Conservation (phyloP, 2,888 invertebrate genomes). For the Drosophila lutescens region DNA sequence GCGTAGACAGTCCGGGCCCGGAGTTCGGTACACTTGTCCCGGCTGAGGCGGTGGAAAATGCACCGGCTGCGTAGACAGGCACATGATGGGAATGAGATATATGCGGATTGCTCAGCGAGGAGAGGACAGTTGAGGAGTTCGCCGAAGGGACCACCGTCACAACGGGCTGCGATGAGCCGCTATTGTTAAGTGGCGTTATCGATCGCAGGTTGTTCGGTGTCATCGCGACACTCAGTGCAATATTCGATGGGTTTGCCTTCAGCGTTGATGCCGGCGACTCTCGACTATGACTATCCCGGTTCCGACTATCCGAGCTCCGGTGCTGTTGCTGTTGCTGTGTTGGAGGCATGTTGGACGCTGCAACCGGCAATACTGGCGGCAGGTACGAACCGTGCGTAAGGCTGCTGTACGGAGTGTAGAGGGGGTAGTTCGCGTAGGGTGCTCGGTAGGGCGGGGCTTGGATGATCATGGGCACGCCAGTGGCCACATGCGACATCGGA, state of each 20-base stretch:
- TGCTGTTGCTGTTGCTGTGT: slow-evolving; percentile 85
- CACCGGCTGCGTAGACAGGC: slow-evolving; percentile 44
- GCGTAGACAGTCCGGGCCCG: slow-evolving; percentile 40
- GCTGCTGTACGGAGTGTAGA: slow-evolving; percentile 92
- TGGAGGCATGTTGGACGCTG: slow-evolving; percentile 88
- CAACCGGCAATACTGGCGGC: slow-evolving; percentile 85
- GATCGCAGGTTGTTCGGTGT: slow-evolving; percentile 38
- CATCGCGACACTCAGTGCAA: slow-evolving; percentile 19
- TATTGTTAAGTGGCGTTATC: slow-evolving; percentile 57
- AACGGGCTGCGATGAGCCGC: slow-evolving; percentile 58
- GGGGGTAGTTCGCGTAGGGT: slow-evolving; percentile 85
- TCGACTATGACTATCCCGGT: slow-evolving; percentile 60
- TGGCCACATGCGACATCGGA: slow-evolving; percentile 66
- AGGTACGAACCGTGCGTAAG: slow-evolving; percentile 91
- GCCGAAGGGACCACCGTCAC: slow-evolving; percentile 38
- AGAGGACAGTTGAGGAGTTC: slow-evolving; percentile 13
- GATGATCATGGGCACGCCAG: slow-evolving; percentile 80
- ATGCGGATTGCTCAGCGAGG: slow-evolving; percentile 39
- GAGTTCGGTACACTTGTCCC: slow-evolving; percentile 44
- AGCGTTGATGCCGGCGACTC: slow-evolving; percentile 71
- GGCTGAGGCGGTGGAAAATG: slow-evolving; percentile 38
- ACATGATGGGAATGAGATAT: slow-evolving; percentile 51
- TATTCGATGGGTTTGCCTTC: slow-evolving; percentile 50
- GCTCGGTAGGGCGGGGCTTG: slow-evolving; percentile 82
- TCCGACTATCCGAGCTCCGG: slow-evolving; percentile 85